Conservation (phyloP, 1,140 invertebrate species). For the Pseudoatta argentina region DNA sequence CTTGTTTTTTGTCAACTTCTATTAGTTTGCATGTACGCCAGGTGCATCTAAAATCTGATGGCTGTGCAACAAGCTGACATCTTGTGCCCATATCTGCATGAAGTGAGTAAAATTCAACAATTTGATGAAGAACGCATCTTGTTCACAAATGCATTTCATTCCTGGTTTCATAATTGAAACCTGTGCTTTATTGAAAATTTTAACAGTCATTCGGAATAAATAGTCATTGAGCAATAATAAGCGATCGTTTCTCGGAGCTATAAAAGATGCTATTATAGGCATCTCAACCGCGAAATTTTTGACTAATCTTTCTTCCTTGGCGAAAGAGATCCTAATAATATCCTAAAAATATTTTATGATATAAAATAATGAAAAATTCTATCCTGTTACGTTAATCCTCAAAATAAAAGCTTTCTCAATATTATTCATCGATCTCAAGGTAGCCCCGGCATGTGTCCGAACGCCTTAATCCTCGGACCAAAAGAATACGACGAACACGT, state of each 20-base stretch:
- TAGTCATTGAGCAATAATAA: not conserved
- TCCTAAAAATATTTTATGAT: not conserved
- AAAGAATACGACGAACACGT: slow-evolving; percentile 62
- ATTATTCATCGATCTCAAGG: not conserved
- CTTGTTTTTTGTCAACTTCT: not conserved
- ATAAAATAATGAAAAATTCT: not conserved
- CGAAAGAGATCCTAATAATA: not conserved
- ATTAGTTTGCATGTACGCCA: slow-evolving; percentile 14
- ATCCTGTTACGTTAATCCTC: too few species aligned
- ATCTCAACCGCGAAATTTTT: not conserved
- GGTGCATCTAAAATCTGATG: not conserved
- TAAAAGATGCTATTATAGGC: not conserved
- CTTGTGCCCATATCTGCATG: not conserved
- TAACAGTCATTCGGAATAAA: not conserved
- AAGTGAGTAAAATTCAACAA: not conserved
- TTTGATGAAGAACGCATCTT: slow-evolving; percentile 5
- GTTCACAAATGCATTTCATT: not conserved
- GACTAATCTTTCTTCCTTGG: not conserved
- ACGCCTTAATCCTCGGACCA: slow-evolving; percentile 33
- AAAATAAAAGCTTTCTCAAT: not conserved
- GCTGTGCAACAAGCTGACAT: not conserved
- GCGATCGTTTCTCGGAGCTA: not conserved
- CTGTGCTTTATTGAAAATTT: not conserved
- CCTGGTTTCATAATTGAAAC: not conserved
- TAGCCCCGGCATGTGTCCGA: not conserved